Base-by-base conservation (phyloP, 2,797 vertebrate species). In the Pseudomugil gertrudae region DNA sequence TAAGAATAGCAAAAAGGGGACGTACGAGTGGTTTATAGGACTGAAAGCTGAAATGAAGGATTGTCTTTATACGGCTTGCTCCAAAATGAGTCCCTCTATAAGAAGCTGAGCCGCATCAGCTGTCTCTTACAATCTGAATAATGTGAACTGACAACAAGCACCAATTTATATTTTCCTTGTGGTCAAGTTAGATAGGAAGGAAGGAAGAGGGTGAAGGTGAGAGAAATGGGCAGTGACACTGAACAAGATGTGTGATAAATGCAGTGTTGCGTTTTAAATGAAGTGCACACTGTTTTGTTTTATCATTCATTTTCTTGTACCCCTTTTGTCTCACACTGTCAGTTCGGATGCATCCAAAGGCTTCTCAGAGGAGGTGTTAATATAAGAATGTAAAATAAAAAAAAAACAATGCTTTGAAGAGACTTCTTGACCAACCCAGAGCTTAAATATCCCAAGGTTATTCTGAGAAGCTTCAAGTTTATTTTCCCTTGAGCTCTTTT, bases 161-260 rank as follows among this genome's bases (percentile, higher is more conserved):
- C 26, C 24, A 9, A 9, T 63, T 43, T 32, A 54, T 17, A 21
- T 48, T 29, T 59, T n/a, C 48, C 36, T 57, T n/a, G 68, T 24
- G 63, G 52, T 40, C 52, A 62, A 59, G 66, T 17, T 36, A 64
- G 64, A 71, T 26, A 71, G 38, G 59, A 50, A 53, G 43, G 8
- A 61, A 10, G 36, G 36, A 52, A 19, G n/a, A 9, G 40, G 38
- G 50, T 36, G 54, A 33, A 65, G 55, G 33, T 51, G 47, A 17
- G 55, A 36, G 61, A 52, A 21, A 45, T 9, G 40, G 38, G 38
- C 38, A 19, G 38, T 40, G 38, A 40, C 13, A 15, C 35, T 19
- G 40, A 45, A 45, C 3, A 45, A 43, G 38, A n/a, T 21, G n/a
- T 45, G 8, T 21, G 40, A 9, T n/a, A 8, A 45, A n/a, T 21